Evolutionary conservation across 2,888 invertebrate species (phyloP).

Genomic region (Pheosia tremula): DNA sequence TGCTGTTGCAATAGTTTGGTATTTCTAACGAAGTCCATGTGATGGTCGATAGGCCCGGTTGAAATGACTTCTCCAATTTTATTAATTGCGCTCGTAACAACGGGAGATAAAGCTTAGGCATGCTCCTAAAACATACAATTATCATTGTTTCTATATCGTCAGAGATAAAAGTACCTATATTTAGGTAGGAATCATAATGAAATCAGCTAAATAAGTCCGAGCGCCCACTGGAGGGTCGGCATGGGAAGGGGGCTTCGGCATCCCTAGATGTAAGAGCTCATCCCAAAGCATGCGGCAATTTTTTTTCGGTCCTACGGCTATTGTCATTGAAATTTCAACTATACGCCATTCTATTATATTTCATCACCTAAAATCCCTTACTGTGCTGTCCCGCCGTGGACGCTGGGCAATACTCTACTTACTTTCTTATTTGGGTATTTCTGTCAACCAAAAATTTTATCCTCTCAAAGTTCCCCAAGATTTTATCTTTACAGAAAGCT

Average conservation of each 20-base stretch:
- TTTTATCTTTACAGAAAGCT: conserved; percentile 88
- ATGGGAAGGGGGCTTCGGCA: too few species aligned
- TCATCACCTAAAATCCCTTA: too few species aligned
- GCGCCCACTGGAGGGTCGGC: too few species aligned
- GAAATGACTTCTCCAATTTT: conserved; percentile 88
- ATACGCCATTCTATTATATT: too few species aligned
- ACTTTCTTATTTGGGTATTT: conserved; percentile 84
- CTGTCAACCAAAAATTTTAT: conserved; percentile 86
- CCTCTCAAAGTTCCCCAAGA: conserved; percentile 85
- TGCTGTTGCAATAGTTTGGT: conserved; percentile 84
- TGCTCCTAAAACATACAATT: conserved; percentile 59
- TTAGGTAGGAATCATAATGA: too few species aligned
- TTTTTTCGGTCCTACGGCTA: not conserved
- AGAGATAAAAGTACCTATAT: not conserved
- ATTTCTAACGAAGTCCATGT: conserved; percentile 93
- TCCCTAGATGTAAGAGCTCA: too few species aligned
- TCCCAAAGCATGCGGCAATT: too few species aligned
- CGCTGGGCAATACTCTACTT: conserved; percentile 15
- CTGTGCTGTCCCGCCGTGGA: too few species aligned
- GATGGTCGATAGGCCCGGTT: conserved; percentile 90
- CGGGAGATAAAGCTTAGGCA: conserved; percentile 88
- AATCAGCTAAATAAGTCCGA: too few species aligned
- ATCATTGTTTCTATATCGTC: not conserved
- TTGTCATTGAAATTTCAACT: not conserved
- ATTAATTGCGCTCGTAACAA: conserved; percentile 87